Base-by-base conservation (phyloP, 1,140 invertebrate species). In the Tetramorium simillimum region DNA sequence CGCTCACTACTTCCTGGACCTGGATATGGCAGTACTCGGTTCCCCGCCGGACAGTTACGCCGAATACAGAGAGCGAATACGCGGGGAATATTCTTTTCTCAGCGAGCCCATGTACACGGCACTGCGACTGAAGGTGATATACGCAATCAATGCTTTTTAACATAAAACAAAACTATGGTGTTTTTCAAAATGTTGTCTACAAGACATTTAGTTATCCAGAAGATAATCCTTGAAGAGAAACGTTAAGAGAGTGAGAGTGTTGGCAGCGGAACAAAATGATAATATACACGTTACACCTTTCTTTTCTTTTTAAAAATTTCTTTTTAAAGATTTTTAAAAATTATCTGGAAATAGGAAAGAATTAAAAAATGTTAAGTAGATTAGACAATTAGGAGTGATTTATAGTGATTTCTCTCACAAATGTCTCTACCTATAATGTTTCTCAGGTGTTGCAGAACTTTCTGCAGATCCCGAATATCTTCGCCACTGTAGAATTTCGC, bases 381-480 rank as follows among this genome's bases (percentile, higher is more conserved):
- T 33, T 33, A 33, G 40, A 43, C 40, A 2, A 33, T 33, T 33
- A 33, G 40, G 40, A 43, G 40, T 7, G 40, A 43, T 43, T 43
- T n/a, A n/a, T n/a, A n/a, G 10, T 2, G 7, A 9, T 43, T 49
- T 49, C 46, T 49, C 46, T 49, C 14, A 49, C 46, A 12, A 2
- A 49, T 14, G 10, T 65, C 10, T 9, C 0, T 33, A 40, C 18
- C 33, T 33, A 33, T 33, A 33, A 33, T 33, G 24, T n/a, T 18
- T 33, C 90, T 33, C 89, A 97, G 96, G 95, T 97, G 69, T 92
- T 97, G 56, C 96, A 96, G 92, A 96, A 95, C 85, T 97, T 97
- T 88, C 91, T 97, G 81, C 96, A 96, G 92, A 96, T 97, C 81
- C 96, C 96, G 62, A 97, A 97, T 90, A 97, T 97, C 90, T 97